Evolutionary conservation across 2,888 invertebrate genomes (phyloP), one percentile per base, ranked within the genome.

Genomic region (Mythimna albipuncta): DNA sequence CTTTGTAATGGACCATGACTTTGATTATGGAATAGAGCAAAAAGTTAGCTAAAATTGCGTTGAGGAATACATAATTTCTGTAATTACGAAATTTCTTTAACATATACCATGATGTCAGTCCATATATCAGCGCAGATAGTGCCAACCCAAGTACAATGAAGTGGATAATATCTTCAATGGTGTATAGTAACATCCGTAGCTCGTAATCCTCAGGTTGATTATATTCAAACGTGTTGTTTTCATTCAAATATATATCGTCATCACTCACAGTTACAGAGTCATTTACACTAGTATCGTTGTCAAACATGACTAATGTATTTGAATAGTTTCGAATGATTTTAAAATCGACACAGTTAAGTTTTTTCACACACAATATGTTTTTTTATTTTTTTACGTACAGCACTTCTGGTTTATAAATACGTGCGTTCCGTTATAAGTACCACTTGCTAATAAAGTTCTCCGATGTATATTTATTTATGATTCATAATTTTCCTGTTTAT

Each of bases 31-130:
- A 50, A 68, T 66, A 68, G 4, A 69, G 50, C 16, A 68, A 67
- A 54, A 68, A 54, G 26, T 54, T 69, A 16, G 50, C 52, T 9
- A 69, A n/a, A 52, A 69, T 68, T 38, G 68, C 68, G 5, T 69
- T 69, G 16, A 69, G 69, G 26, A 68, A 52, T 1, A 52, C 50
- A 52, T 52, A 52, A n/a, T 52, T 52, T 52, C 50, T 52, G 50
- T 52, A 52, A 38, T 50, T 68, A 10, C 68, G 68, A 10, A 68
- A 68, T 6, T 68, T 68, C 0, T 68, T 68, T 0, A 69, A 10
- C 4, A 32, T 10, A 11, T 3, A 13, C 52, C 69, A 69, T 2
- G 69, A 69, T 7, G 1, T 41, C 5, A 41, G 6, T n/a, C 69
- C 69, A 6, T 69, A 69, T 32, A 69, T 16, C 11, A 69, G 38